Base-by-base conservation (phyloP, 2,797 vertebrate species). In the Acanthurus lineatus region DNA sequence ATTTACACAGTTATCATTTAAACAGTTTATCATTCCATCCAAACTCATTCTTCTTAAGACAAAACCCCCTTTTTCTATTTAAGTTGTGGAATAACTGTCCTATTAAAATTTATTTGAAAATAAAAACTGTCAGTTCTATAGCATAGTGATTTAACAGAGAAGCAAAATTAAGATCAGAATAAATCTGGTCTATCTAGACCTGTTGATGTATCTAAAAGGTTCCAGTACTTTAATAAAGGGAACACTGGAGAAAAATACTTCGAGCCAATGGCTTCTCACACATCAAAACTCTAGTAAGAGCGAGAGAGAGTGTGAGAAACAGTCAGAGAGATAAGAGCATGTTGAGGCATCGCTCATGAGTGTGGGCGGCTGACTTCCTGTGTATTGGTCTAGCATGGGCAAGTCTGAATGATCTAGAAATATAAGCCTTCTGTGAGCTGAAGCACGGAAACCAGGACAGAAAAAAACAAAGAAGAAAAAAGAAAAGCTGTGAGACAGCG, bases 341-440 rank as follows among this genome's bases (percentile, higher is more conserved):
- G 89, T 74, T 73, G 70, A 87, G 79, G 75, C 85, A 80, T 63
- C 9, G 12, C 77, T 77, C 54, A 19, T 25, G 8, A 58, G 79
- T 56, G 88, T 89, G 86, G 87, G 88, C 22, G 86, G 71, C 19
- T 69, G 49, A 88, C 88, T 93, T 93, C 90, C 91, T 91, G 89
- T 84, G 75, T 38, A 70, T 22, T 75, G 52, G 73, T 78, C 73
- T 76, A 69, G 59, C 35, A 74, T 59, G 76, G 83, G 70, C 51
- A 62, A 32, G 69, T 16, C 54, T 49, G 63, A 52, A 25, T 86
- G 72, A 67, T 75, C 54, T 53, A 67, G 40, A 84, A 69, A 79
- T 66, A 40, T 15, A 17, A 3, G 11, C 22, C 32, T 7, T 68
- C 57, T 79, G 25, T 28, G 60, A 85, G 52, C 49, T 62, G 32